Evolutionary conservation across 2,888 invertebrate species (phyloP).

Genomic region (Leptinotarsa tumamoca): DNA sequence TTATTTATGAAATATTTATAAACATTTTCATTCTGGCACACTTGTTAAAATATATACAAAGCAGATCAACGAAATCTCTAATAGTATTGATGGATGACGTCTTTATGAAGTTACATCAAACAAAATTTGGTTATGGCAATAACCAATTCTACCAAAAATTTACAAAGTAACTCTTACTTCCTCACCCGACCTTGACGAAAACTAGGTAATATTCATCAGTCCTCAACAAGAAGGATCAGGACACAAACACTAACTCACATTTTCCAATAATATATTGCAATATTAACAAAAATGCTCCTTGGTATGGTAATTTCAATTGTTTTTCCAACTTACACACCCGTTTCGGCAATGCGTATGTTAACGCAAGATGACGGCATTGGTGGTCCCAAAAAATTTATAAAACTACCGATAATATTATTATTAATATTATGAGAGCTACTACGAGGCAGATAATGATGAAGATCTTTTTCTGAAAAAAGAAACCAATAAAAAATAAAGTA

Average conservation of each 20-base stretch:
- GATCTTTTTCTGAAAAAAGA: slow-evolving; percentile 88
- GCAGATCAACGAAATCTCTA: slow-evolving; percentile 34
- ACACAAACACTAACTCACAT: not conserved
- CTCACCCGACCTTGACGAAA: not conserved
- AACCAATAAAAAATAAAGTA: slow-evolving; percentile 70
- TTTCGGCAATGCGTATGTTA: slow-evolving; percentile 25
- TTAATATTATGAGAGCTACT: slow-evolving; percentile 81
- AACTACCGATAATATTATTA: slow-evolving; percentile 74
- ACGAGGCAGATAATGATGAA: slow-evolving; percentile 88
- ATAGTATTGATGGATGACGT: slow-evolving; percentile 19
- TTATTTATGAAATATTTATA: slow-evolving; percentile 28
- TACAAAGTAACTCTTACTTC: not conserved
- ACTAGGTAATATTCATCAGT: not conserved
- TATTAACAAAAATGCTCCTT: slow-evolving; percentile 4
- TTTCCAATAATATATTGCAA: slow-evolving; percentile 3
- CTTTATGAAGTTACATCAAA: slow-evolving; percentile 1
- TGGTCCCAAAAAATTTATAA: slow-evolving; percentile 43
- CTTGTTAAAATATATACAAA: not conserved
- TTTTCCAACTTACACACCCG: slow-evolving; percentile 33
- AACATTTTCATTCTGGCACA: slow-evolving; percentile 23
- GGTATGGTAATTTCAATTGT: not conserved
- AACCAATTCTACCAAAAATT: not conserved
- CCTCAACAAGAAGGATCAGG: not conserved
- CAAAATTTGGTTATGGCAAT: slow-evolving; percentile 8
- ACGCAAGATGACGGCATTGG: slow-evolving; percentile 20